Evolutionary conservation across 1,140 invertebrate species (phyloP).

Genomic region (Drosophila miranda): DNA sequence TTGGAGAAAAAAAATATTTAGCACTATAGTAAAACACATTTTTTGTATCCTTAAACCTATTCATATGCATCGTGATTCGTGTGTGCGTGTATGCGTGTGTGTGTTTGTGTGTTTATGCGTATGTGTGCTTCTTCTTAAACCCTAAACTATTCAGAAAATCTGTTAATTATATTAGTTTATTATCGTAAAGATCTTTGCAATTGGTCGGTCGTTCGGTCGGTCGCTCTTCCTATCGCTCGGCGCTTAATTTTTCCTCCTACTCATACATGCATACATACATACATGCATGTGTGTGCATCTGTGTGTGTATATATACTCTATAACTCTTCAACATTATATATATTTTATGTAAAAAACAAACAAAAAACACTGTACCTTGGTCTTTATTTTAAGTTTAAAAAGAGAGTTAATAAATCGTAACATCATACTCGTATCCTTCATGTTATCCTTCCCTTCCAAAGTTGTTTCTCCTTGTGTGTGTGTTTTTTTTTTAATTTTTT

Average conservation of each 20-base stretch:
- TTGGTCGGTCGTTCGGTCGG: constrained; percentile 81
- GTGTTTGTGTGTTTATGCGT: constrained; percentile 17
- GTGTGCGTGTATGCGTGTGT: constrained; percentile 7
- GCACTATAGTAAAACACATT: constrained; percentile 33
- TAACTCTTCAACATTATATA: constrained; percentile 40
- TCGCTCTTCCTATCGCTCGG: constrained; percentile 49
- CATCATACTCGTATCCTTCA: constrained; percentile 14
- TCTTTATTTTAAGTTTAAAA: constrained; percentile 28
- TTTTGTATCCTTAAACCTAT: constrained; percentile 14
- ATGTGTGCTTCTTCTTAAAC: constrained; percentile 6
- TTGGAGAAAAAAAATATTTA: constrained; percentile 33
- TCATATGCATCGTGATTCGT: constrained; percentile 24
- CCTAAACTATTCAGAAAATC: constrained; percentile 30
- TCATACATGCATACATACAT: constrained; percentile 1
- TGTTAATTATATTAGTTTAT: constrained; percentile 33
- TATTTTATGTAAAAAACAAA: constrained; percentile 29
- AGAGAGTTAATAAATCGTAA: constrained; percentile 39
- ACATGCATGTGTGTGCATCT: background rate
- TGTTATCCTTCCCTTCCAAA: constrained; percentile 25
- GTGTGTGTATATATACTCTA: constrained; percentile 3
- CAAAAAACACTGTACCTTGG: constrained; percentile 47
- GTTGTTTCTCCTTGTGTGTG: constrained; percentile 8
- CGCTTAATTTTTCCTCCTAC: constrained; percentile 7
- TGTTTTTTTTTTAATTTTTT: constrained; percentile 11
- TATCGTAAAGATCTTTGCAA: constrained; percentile 59